Evolutionary conservation across 2,113 vertebrate species (phyloP), one percentile per base, ranked within the genome.

Genomic region (Ceratotherium simum): DNA sequence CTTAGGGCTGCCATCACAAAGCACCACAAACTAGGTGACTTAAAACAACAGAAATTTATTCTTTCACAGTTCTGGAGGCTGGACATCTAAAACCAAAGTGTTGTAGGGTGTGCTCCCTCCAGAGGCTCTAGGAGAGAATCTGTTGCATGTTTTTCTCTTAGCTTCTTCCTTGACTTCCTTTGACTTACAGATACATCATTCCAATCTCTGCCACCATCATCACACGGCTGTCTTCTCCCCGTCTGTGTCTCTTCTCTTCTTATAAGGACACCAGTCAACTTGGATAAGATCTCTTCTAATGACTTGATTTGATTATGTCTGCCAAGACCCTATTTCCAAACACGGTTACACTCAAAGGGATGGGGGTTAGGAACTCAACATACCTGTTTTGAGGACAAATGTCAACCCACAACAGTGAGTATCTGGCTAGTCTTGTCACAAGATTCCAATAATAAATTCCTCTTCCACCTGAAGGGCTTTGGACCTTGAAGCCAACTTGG

Each of bases 161-260:
- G 42, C 42, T 17, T 48, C 9, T 42, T 17, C 56, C 20, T 20
- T 3, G 29, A 13, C 3, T 17, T 20, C 9, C 65, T 7, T 25
- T 3, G 3, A 4, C 13, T 54, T 51, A 13, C 0, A 8, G 27
- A 16, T 8, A 0, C 12, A 0, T 46, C 5, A 1, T 0, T 10
- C 23, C n/a, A 9, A 12, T 8, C 27, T 48, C 87, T 29, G 60
- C 64, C 39, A n/a, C 39, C 39, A 2, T 23, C 2, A 1, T 13
- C 29, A 17, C 6, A 3, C 3, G 16, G 21, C 42, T 2, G 18
- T 16, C 39, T 56, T 31, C 46, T 14, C 23, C 6, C 10, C 5
- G 7, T 20, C 39, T 13, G 4, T 3, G 5, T 64, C 25, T 91
- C 39, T 46, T 16, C 29, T 60, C 29, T 42, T 27, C 39, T n/a